phyloP scores from a whole-genome alignment of 2,888 invertebrate species.

The Microplitis deprimator region DNA sequence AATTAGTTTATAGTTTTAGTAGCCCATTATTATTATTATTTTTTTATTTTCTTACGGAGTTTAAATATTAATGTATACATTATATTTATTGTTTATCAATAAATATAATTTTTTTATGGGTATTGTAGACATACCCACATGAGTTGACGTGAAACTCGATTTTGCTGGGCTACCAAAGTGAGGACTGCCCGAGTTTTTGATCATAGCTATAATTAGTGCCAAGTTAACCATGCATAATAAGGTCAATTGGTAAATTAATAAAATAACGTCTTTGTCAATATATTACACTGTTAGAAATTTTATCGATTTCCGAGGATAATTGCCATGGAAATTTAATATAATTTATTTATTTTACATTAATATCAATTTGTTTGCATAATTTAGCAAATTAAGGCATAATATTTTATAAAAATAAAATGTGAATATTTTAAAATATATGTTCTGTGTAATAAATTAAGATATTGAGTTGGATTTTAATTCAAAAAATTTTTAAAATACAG shows the following conservation, averaged over 20 bases:
- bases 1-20: not conserved
- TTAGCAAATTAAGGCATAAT: too few species aligned
- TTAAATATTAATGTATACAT: too few species aligned
- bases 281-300: not conserved
- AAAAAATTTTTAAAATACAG: too few species aligned
- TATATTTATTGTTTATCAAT: not conserved
- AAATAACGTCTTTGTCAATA: conserved; percentile 14
- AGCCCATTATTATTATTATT: not conserved
- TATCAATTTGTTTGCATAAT: too few species aligned
- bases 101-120: conserved; percentile 1
- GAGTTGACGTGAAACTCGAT: conserved; percentile 57
- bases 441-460: too few species aligned
- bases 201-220: conserved; percentile 55
- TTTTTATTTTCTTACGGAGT: too few species aligned
- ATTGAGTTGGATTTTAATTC: too few species aligned
- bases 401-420: too few species aligned
- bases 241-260: not conserved
- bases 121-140: conserved; percentile 61
- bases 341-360: not conserved
- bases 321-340: not conserved
- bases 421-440: too few species aligned
- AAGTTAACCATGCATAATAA: conserved; percentile 32
- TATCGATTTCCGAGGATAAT: too few species aligned
- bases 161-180: conserved; percentile 67
- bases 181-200: conserved; percentile 65